phyloP scores from a whole-genome alignment of 1,140 invertebrate genomes.

The Listronotus bonariensis region DNA sequence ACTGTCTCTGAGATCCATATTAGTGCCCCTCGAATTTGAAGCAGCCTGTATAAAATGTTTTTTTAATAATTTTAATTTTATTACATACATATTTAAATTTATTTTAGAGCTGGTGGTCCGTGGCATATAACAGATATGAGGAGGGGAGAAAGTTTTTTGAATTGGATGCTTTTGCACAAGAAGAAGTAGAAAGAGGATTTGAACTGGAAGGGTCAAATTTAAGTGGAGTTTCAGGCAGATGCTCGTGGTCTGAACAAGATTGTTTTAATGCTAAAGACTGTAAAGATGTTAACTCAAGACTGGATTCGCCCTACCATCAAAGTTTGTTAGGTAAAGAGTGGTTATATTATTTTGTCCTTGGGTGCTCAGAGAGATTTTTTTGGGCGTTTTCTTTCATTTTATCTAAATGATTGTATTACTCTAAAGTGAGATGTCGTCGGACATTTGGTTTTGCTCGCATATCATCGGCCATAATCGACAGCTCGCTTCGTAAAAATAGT shows the following conservation, averaged over 20 bases:
- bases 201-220: constrained; percentile 85
- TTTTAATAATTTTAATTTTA: too few species aligned
- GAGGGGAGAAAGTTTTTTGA: constrained; percentile 84
- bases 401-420: too few species aligned
- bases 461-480: too few species aligned
- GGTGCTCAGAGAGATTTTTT: too few species aligned
- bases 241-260: constrained; percentile 52
- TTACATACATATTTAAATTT: too few species aligned
- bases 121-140: constrained; percentile 89
- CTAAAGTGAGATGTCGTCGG: too few species aligned
- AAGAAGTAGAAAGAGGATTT: constrained; percentile 78
- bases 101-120: constrained; percentile 73
- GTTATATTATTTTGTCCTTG: constrained; percentile 4
- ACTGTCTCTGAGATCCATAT: too few species aligned
- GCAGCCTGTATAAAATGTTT: too few species aligned
- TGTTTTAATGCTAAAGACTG: constrained; percentile 25
- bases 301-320: constrained; percentile 34
- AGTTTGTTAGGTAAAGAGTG: constrained; percentile 27
- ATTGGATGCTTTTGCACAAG: constrained; percentile 72
- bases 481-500: too few species aligned
- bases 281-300: constrained; percentile 34
- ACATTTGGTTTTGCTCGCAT: too few species aligned
- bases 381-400: too few species aligned
- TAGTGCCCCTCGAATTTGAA: too few species aligned
- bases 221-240: constrained; percentile 85